Evolutionary conservation across 2,888 invertebrate species (phyloP), one percentile per base, ranked within the genome.

Genomic region (Entomobrya proxima): DNA sequence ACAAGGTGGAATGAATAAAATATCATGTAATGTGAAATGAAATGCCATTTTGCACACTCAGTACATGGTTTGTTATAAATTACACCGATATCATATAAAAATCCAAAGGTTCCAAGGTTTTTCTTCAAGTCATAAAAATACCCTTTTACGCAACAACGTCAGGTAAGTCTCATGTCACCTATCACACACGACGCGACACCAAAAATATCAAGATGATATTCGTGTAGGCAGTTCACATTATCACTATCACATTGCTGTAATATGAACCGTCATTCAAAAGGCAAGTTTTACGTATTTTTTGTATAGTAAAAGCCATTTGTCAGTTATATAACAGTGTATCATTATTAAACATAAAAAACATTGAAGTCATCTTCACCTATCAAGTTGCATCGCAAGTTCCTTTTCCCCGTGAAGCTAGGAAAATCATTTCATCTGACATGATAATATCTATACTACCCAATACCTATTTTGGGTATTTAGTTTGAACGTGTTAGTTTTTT

Each of bases 191-290:
- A 67, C 15, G 40, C 67, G 2, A 40, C n/a, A n/a, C n/a, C 30
- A n/a, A 9, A 37, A n/a, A n/a, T n/a, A 64, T 64, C 40, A 40
- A 37, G 67, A 67, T 67, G 67, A 67, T 44, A 67, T 67, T 67
- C 67, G 13, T 24, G 24, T 7, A 37, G 15, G 55, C 27, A n/a
- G n/a, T n/a, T n/a, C n/a, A n/a, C n/a, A n/a, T n/a, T 7, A 55
- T 15, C 24, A 30, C 6, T 32, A 30, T 61, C 58, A 32, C 15
- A 32, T 58, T 58, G 27, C 58, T 27, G 13, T 32, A 32, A 15
- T 32, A 7, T 61, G 32, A 58, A 58, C 11, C 58, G 15, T 24
- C 58, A 61, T 55, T 24, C 0, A 61, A 18, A 18, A 44, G n/a
- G n/a, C 44, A 44, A 44, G n/a, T 13, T n/a, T n/a, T n/a, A n/a